Percentiles rank a stretch among this genome's conserved stretches.
Evolutionary conservation across 2,888 invertebrate species (phyloP).

Genomic region (Drosophila greeni): DNA sequence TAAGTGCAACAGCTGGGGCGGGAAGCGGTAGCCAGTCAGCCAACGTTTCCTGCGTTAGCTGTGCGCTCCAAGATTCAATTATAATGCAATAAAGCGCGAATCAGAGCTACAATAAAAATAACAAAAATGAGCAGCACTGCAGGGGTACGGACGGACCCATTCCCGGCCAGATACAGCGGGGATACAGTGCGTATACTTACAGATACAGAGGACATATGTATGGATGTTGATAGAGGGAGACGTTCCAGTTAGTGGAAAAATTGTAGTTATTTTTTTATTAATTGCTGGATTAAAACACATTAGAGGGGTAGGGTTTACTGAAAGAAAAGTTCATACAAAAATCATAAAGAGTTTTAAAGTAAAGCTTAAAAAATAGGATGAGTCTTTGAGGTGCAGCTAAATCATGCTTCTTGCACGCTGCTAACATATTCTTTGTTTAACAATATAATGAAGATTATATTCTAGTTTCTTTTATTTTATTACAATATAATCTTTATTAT

Average conservation of each 20-base stretch:
- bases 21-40: constrained; percentile 60
- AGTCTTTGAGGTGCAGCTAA: neutral
- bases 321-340: neutral
- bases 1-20: constrained; percentile 67
- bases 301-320: neutral
- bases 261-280: neutral
- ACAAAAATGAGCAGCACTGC: constrained; percentile 54
- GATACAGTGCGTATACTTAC: constrained; percentile 37
- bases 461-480: too few relatives aligned
- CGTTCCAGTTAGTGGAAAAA: constrained; percentile 7
- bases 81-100: constrained; percentile 77
- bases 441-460: too few relatives aligned
- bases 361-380: neutral
- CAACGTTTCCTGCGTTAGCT: constrained; percentile 73
- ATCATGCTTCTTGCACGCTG: neutral
- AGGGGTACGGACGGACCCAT: constrained; percentile 9
- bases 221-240: neutral
- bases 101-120: constrained; percentile 72
- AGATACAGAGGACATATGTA: neutral
- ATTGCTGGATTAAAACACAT: neutral
- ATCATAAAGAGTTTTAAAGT: neutral
- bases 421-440: neutral
- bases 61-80: constrained; percentile 77
- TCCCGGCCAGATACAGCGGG: constrained; percentile 13
- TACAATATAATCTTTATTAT: too few relatives aligned